Base-by-base conservation (phyloP, 2,888 invertebrate species). In the Eurytoma adleriae region DNA sequence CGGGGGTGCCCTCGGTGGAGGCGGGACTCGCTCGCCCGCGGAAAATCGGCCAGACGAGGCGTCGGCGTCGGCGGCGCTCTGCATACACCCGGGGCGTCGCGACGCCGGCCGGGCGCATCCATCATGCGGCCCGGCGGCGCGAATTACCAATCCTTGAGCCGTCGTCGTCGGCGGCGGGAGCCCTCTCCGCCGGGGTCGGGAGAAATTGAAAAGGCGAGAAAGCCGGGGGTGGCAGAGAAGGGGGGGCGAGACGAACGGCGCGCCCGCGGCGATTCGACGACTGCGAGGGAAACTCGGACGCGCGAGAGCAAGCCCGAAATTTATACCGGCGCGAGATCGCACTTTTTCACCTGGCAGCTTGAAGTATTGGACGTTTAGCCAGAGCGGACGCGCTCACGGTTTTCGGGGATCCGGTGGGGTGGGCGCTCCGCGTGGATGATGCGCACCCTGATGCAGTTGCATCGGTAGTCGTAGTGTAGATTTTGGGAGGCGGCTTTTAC, bases 41-140 rank as follows among this genome's bases (percentile, higher is more conserved):
- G 75, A 77, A 77, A 75, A 83, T 83, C 85, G 84, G 84, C 85
- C 85, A 87, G 89, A 87, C 89, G 88, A 87, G 87, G 87, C 86
- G 89, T 88, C 70, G 54, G 54, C 13, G 54, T 54, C n/a, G 13
- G 54, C n/a, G 14, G 13, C 54, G 13, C 54, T 54, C 54, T n/a
- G 54, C 54, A 54, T n/a, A n/a, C 14, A 3, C 14, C 24, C 24
- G 24, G 14, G 54, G 62, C 88, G 89, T 87, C 89, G 87, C 84
- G 88, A 80, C 83, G 88, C 56, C 70, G 50, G 87, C 88, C 88
- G 87, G 85, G 86, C 82, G 86, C 87, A 89, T 89, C 87, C 86
- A 89, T 89, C 89, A 89, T 89, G 87, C 85, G 61, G 10, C 59
- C 5, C 85, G 84, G 81, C 81, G 86, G 86, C 85, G 89, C 88